phyloP scores from a whole-genome alignment of 2,888 invertebrate genomes.

The Dyspetes luteomarginatus region DNA sequence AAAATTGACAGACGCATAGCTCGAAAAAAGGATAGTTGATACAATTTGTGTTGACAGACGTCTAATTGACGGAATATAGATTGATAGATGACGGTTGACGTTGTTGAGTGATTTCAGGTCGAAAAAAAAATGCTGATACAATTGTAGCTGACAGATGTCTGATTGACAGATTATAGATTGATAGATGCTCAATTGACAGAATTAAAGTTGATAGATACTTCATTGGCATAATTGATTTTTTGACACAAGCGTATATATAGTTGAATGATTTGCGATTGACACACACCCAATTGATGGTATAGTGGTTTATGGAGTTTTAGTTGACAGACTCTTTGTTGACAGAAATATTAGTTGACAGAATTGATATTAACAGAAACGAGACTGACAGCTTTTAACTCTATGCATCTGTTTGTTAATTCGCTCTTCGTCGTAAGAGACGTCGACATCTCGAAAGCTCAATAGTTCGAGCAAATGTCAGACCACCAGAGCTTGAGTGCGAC shows the following conservation, averaged over 20 bases:
- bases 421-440: not conserved
- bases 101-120: no score
- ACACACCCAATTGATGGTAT: not conserved
- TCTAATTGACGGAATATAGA: no score
- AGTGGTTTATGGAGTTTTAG: not conserved
- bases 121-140: no score
- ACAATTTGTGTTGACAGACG: no score
- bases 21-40: no score
- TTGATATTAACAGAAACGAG: not conserved
- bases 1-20: no score
- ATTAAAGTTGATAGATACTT: not conserved
- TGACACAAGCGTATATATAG: not conserved
- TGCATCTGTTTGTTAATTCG: not conserved
- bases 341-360: conserved; percentile 1
- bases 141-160: not conserved
- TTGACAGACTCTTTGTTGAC: not conserved
- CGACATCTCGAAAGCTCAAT: not conserved
- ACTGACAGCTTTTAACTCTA: no score
- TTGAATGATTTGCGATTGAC: not conserved
- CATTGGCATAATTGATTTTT: not conserved
- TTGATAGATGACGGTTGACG: no score
- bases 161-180: not conserved
- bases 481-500: conserved; percentile 11
- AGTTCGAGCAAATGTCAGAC: not conserved
- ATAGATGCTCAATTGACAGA: not conserved